Percentiles rank a stretch among this genome's conserved stretches.
phyloP scores from a whole-genome alignment of 2,888 invertebrate genomes.

The Schizotus pectinicornis region DNA sequence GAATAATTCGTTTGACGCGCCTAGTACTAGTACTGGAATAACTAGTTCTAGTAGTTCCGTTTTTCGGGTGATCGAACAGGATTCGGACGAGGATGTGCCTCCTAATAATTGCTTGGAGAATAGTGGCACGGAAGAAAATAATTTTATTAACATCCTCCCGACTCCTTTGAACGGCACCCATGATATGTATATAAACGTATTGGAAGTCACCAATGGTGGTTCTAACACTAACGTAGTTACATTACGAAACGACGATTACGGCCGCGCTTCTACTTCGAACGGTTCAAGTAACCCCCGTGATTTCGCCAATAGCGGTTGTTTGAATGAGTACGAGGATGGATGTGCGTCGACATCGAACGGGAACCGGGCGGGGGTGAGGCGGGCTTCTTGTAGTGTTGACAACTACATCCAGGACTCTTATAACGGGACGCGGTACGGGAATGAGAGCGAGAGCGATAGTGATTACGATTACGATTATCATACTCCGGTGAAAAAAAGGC shows the following conservation, averaged over 20 bases:
- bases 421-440: conserved; percentile 2
- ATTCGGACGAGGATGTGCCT: conserved; percentile 66
- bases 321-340: conserved; percentile 1
- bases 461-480: conserved; percentile 48
- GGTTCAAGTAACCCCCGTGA: neutral
- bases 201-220: conserved; percentile 38
- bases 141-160: conserved; percentile 65
- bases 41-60: conserved; percentile 49
- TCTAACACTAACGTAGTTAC: neutral
- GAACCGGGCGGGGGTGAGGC: conserved; percentile 2
- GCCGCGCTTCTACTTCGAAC: conserved; percentile 1
- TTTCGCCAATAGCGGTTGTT: neutral
- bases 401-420: conserved; percentile 4
- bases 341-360: conserved; percentile 23
- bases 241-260: neutral
- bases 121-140: conserved; percentile 45
- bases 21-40: conserved; percentile 71
- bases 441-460: conserved; percentile 46
- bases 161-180: conserved; percentile 66
- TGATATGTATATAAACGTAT: conserved; percentile 53
- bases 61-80: conserved; percentile 61
- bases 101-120: conserved; percentile 38
- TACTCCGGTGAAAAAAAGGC: conserved; percentile 52
- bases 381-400: conserved; percentile 11
- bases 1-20: conserved; percentile 63